Evolutionary conservation across 2,113 vertebrate species (phyloP), one percentile per base, ranked within the genome.

Genomic region (Mormyrus lacerda): DNA sequence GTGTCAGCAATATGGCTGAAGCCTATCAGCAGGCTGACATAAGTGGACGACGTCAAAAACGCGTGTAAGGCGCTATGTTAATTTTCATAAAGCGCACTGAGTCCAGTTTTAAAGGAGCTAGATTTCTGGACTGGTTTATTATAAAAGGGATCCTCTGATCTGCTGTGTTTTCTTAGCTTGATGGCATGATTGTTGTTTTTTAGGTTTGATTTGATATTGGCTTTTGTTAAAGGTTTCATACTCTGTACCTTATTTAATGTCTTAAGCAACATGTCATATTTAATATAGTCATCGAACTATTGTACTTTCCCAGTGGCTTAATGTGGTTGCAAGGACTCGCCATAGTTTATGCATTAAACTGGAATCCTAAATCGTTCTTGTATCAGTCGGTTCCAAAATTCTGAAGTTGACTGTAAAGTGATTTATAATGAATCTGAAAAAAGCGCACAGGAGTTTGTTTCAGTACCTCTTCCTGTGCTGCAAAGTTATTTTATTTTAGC

Each of bases 31-130:
- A 89, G 90, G 90, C 90, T 91, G 27, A 90, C 42, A 85, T 89
- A 92, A 91, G 58, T 76, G 48, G 82, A 1, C 82, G 79, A 89
- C 88, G 89, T 89, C 92, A 92, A 76, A 93, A 90, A 89, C 92
- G 90, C 93, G 91, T 91, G 91, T 91, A 91, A 93, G 90, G 92
- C 93, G 92, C 91, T 94, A 91, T 93, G 93, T 93, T 93, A 91
- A 93, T 94, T 95, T 94, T 95, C 93, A 89, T 95, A 94, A 95
- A 95, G 94, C 91, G 82, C 91, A 94, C 91, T 92, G 88, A 91
- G 91, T 91, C 91, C 87, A 91, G 89, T 86, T 90, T 86, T 88
- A 88, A 85, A 85, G 51, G 45, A 85, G 87, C 53, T 88, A 76
- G 31, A 31, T 51, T 89, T 61, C 39, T 61, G 58, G 53, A 21